Base-by-base conservation (phyloP, 2,888 invertebrate species). In the Stenoptilia bipunctidactyla region DNA sequence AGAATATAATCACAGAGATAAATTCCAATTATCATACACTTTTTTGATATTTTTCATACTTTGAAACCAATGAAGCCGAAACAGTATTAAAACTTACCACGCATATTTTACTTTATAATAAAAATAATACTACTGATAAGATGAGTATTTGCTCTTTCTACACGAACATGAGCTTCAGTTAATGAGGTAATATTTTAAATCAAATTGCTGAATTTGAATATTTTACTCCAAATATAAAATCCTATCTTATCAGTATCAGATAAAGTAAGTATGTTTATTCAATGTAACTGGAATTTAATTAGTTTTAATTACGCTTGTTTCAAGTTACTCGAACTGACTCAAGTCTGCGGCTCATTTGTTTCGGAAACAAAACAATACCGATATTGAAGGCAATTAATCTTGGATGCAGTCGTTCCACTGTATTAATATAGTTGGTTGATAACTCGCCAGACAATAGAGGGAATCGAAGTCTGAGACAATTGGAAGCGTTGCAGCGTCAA, bases 401-500 rank as follows among this genome's bases (percentile, higher is more conserved):
- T 3, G 12, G 30, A 30, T 30, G 30, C 30, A 12, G 30, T 4
- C 30, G 20, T 20, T 30, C 30, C n/a, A n/a, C 20, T 20, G 30
- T 44, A 36, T 41, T 41, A 44, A 44, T 44, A 44, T 37, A 38
- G 39, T 38, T 37, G 39, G 20, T 38, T 36, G 41, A 36, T 38
- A 43, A 41, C 40, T 41, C 41, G 36, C 25, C 36, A 36, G 39
- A 44, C 44, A 41, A 41, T 44, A 15, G 41, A 41, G 41, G 38
- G 30, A 41, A 40, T 45, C 36, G 39, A 35, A 20, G 36, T 37
- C 34, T 53, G 65, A 70, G 71, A 75, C 75, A 74, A 73, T 74
- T 72, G 69, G 69, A 68, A 70, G 68, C 75, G 64, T 57, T 66
- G 74, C 74, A 70, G 63, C 74, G 67, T 71, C 77, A 76, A 79